Conservation (phyloP, 2,113 vertebrate species). For the Hyaena hyaena region DNA sequence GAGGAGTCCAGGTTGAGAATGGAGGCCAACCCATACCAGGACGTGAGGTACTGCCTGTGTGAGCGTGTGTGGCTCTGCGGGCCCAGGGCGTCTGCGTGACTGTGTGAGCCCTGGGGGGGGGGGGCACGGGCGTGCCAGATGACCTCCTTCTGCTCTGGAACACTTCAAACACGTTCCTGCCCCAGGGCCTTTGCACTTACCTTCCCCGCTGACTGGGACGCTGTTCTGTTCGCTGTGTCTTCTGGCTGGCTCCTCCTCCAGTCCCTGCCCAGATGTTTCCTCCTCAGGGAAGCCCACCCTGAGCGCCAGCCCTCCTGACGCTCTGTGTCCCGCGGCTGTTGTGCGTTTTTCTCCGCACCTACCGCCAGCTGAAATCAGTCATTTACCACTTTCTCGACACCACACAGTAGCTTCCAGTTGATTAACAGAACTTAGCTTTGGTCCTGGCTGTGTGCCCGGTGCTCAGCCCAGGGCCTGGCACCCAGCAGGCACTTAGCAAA, state of each 20-base stretch:
- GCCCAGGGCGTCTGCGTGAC: neutral
- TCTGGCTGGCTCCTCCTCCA: neutral
- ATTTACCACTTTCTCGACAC: accelerated
- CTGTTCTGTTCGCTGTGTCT: neutral
- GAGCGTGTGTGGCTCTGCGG: accelerated
- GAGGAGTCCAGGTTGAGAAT: neutral
- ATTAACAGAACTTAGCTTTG: neutral
- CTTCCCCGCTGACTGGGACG: neutral
- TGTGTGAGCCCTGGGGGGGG: neutral
- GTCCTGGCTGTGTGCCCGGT: neutral
- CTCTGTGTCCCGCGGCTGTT: neutral
- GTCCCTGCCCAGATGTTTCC: neutral
- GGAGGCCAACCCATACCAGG: accelerated
- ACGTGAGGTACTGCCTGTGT: conserved; percentile 18
- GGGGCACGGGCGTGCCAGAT: neutral
- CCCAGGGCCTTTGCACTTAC: neutral
- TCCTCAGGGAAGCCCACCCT: neutral
- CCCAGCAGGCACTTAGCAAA: neutral
- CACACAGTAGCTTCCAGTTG: neutral
- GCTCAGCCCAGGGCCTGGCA: neutral
- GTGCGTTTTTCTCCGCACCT: neutral
- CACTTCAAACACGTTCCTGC: neutral
- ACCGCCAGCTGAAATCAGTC: neutral
- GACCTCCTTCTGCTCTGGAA: neutral
- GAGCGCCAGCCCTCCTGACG: neutral